Evolutionary conservation across 2,797 vertebrate species (phyloP), one percentile per base, ranked within the genome.

Genomic region (Gobionotothen gibberifrons): DNA sequence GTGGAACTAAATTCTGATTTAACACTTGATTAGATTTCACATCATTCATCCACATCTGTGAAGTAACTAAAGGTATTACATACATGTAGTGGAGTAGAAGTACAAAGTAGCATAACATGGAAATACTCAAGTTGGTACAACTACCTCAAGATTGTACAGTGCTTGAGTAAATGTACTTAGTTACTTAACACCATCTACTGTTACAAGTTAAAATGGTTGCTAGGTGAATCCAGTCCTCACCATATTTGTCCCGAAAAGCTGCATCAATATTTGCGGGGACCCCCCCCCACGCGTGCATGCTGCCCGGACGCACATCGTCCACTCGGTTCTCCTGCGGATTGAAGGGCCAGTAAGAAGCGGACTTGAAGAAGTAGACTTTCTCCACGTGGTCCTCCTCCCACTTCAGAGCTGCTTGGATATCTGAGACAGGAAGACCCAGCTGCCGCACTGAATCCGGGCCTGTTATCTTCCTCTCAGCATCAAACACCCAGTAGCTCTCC

Each of bases 381-480:
- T 96, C 96, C 42, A 87, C 90, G 46, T 90, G 93, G 75, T 94
- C 89, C 0, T 91, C 81, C 9, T 95, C 94, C 96, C 96, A 96
- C 82, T 94, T 94, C 78, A 97, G 86, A 46, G 96, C 95, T 3
- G 96, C 96, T 4, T 96, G 93, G 79, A 97, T 87, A 0, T 92
- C 85, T n/a, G 89, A 83, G 1, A 91, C 88, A 54, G 89, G 89
- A 19, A 97, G 92, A 32, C 96, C 96, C 77, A 97, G 89, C 55
- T 91, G 88, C 9, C 65, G 79, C 6, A 95, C 74, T 0, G 94
- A 90, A 0, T 92, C 93, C 0, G 96, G 96, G 29, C 96, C 96
- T 5, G 94, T 93, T n/a, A 96, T 91, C 52, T 90, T 95, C 77
- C 93, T 93, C 85, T 96, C 96, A 0, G 95, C 96, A 0, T 96